Evolutionary conservation across 1,140 invertebrate genomes (phyloP).

Genomic region (Atta texana): DNA sequence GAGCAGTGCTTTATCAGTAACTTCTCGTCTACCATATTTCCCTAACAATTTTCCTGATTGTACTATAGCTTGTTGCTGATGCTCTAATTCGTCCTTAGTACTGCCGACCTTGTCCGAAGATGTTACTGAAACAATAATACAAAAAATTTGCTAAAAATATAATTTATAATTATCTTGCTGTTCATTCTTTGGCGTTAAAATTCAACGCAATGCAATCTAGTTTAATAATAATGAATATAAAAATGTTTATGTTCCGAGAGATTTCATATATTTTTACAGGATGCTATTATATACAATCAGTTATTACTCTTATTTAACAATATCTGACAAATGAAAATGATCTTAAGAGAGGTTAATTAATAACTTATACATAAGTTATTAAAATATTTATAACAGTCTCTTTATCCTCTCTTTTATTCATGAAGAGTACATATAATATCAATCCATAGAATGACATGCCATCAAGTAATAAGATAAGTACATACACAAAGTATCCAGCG

Average conservation of each 20-base stretch:
- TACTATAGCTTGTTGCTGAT: conserved; percentile 94
- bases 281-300: conserved; percentile 76
- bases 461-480: conserved; percentile 49
- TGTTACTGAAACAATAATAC: conserved; percentile 82
- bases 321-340: conserved; percentile 58
- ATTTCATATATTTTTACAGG: conserved; percentile 70
- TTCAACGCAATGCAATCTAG: not conserved
- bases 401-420: not conserved
- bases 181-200: not conserved
- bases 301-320: conserved; percentile 75
- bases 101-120: conserved; percentile 87
- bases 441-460: not conserved
- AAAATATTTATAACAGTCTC: conserved; percentile 21
- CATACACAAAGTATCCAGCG: conserved; percentile 92
- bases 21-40: conserved; percentile 97
- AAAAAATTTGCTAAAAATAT: not conserved
- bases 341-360: conserved; percentile 20
- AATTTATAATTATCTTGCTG: not conserved
- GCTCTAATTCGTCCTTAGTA: conserved; percentile 94
- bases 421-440: not conserved
- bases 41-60: conserved; percentile 96
- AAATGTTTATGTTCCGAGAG: not conserved
- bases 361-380: conserved; percentile 23
- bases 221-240: not conserved
- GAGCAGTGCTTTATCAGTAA: conserved; percentile 97